phyloP scores from a whole-genome alignment of 1,140 invertebrate species.

The Vanessa tameamea region DNA sequence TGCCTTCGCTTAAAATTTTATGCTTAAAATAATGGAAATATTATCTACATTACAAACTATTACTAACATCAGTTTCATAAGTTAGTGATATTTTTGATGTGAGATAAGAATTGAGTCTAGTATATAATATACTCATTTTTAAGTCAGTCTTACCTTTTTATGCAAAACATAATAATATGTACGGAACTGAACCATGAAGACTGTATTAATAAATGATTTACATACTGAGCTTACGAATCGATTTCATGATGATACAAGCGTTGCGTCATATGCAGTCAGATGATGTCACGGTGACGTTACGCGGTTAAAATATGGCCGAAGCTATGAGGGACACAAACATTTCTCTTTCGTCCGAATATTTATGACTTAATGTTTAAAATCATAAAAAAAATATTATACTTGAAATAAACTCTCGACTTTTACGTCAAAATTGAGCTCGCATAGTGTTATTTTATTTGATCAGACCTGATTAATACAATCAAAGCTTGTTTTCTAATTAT shows the following conservation, averaged over 20 bases:
- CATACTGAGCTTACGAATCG: neutral
- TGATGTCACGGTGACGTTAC: slow-evolving; percentile 32
- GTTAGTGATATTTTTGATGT: too few relatives aligned
- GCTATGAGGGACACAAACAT: slow-evolving; percentile 13
- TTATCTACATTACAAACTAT: neutral
- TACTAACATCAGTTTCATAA: too few relatives aligned
- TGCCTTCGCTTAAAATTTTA: neutral
- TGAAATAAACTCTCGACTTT: too few relatives aligned
- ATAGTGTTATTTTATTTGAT: too few relatives aligned
- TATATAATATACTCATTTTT: too few relatives aligned
- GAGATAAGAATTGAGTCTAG: too few relatives aligned
- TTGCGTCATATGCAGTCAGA: slow-evolving; percentile 28
- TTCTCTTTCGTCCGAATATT: slow-evolving; percentile 15
- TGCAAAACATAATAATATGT: neutral
- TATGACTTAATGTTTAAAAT: neutral
- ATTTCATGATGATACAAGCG: slow-evolving; percentile 24
- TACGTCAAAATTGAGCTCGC: too few relatives aligned
- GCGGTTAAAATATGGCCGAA: slow-evolving; percentile 19
- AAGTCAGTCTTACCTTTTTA: too few relatives aligned
- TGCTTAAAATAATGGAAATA: neutral
- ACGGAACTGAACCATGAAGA: neutral
- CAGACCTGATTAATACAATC: too few relatives aligned
- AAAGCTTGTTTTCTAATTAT: too few relatives aligned
- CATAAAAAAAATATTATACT: too few relatives aligned
- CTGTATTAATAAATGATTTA: neutral